Percentiles rank a stretch among this genome's conserved stretches.
Evolutionary conservation across 1,140 invertebrate genomes (phyloP).

Genomic region (Monomorium pharaonis): DNA sequence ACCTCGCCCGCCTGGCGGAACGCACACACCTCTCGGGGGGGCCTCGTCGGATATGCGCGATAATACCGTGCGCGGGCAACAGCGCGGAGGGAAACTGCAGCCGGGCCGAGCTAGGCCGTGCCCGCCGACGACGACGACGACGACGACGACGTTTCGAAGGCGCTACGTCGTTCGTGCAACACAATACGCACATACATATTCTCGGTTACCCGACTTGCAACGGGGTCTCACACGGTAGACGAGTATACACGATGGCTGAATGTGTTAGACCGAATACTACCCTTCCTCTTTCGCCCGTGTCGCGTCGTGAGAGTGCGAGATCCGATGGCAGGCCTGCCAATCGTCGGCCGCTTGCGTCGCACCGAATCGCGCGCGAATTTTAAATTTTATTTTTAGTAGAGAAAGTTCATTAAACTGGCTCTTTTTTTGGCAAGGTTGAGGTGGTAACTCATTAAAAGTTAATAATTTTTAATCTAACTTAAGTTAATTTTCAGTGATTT

Average conservation of each 20-base stretch:
- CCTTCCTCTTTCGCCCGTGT: conserved; percentile 71
- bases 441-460: too few relatives aligned
- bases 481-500: too few relatives aligned
- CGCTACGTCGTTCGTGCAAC: conserved; percentile 65
- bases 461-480: too few relatives aligned
- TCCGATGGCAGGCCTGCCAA: conserved; percentile 57
- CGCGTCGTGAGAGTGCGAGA: background rate
- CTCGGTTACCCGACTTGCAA: conserved; percentile 80
- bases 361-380: background rate
- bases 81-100: conserved; percentile 43
- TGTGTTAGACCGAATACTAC: conserved; percentile 68
- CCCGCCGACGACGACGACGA: conserved; percentile 49
- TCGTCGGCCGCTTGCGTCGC: background rate
- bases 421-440: too few relatives aligned
- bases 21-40: conserved; percentile 43
- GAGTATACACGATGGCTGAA: conserved; percentile 64
- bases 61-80: conserved; percentile 60
- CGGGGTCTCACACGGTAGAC: conserved; percentile 74
- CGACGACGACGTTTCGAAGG: conserved; percentile 60
- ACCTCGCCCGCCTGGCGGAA: conserved; percentile 16
- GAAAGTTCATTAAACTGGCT: too few relatives aligned
- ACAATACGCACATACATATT: conserved; percentile 78
- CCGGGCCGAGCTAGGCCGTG: conserved; percentile 37
- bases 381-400: background rate
- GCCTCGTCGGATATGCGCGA: conserved; percentile 46